Percentiles rank a stretch among this genome's conserved stretches.
Evolutionary conservation across 2,797 vertebrate genomes (phyloP).

Genomic region (Aplochiton taeniatus): DNA sequence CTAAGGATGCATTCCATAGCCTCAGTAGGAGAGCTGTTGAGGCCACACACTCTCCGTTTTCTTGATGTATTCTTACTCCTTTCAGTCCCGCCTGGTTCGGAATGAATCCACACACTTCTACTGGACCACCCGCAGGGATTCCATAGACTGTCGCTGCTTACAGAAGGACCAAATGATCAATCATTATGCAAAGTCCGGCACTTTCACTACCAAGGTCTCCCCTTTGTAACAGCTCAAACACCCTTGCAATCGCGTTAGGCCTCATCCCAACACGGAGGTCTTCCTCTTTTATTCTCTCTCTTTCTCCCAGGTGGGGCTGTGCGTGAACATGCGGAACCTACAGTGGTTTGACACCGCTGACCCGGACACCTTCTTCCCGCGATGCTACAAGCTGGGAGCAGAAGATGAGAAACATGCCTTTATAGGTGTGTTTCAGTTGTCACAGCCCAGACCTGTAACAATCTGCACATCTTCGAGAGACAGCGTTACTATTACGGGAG

Average conservation of each 20-base stretch:
- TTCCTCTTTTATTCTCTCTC: not conserved
- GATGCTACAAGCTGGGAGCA: slow-evolving; percentile 83
- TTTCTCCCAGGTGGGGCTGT: slow-evolving; percentile 81
- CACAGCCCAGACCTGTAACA: no score
- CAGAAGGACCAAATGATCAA: slow-evolving; percentile 86
- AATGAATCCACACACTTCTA: slow-evolving; percentile 83
- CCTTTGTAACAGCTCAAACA: no score
- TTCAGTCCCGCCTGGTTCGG: slow-evolving; percentile 83
- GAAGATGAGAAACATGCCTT: slow-evolving; percentile 83
- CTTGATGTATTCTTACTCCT: not conserved
- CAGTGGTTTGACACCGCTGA: slow-evolving; percentile 84
- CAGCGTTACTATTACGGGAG: no score
- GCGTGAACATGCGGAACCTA: slow-evolving; percentile 85
- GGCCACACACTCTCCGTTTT: not conserved
- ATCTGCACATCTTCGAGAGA: no score
- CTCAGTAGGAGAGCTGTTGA: no score
- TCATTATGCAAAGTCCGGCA: slow-evolving; percentile 77
- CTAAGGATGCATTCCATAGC: no score
- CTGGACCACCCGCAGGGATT: slow-evolving; percentile 82
- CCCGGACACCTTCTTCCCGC: slow-evolving; percentile 86
- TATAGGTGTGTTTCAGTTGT: slow-evolving; percentile 82
- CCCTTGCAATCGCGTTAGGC: no score
- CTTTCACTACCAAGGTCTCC: slow-evolving; percentile 87
- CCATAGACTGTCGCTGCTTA: slow-evolving; percentile 52
- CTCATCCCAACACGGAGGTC: no score